phyloP scores from a whole-genome alignment of 2,888 invertebrate species.

The Anticlea derivata region DNA sequence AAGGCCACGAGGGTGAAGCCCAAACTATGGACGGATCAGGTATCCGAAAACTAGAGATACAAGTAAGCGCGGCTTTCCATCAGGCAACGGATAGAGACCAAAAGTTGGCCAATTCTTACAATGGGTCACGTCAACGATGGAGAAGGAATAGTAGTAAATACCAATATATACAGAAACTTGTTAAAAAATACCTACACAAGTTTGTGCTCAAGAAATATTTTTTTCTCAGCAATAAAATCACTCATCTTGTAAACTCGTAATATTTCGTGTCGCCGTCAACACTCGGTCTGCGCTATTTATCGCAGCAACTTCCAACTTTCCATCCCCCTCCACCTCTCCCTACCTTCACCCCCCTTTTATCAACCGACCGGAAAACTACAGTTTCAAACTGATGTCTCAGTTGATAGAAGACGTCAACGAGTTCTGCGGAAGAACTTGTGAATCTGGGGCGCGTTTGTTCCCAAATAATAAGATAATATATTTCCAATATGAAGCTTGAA shows the following conservation, averaged over 20 bases:
- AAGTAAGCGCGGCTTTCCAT: too few species aligned
- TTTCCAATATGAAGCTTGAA: constrained; percentile 2
- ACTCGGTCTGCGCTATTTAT: constrained; percentile 30
- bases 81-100: too few species aligned
- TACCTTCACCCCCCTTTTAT: not conserved
- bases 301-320: constrained; percentile 22
- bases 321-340: constrained; percentile 1
- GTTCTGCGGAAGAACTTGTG: constrained; percentile 8
- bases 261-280: constrained; percentile 28
- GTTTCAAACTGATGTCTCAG: constrained; percentile 31
- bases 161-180: too few species aligned
- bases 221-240: constrained; percentile 17
- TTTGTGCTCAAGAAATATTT: not conserved
- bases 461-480: not conserved
- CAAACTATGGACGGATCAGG: too few species aligned
- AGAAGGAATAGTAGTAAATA: too few species aligned
- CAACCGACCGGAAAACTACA: constrained; percentile 30
- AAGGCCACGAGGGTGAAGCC: too few species aligned
- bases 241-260: constrained; percentile 17
- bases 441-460: not conserved
- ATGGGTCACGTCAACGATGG: too few species aligned
- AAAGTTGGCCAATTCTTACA: too few species aligned
- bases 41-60: too few species aligned
- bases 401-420: constrained; percentile 34
- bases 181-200: too few species aligned